Evolutionary conservation across 2,888 invertebrate species (phyloP).

Genomic region (Elaeidobius kamerunicus): DNA sequence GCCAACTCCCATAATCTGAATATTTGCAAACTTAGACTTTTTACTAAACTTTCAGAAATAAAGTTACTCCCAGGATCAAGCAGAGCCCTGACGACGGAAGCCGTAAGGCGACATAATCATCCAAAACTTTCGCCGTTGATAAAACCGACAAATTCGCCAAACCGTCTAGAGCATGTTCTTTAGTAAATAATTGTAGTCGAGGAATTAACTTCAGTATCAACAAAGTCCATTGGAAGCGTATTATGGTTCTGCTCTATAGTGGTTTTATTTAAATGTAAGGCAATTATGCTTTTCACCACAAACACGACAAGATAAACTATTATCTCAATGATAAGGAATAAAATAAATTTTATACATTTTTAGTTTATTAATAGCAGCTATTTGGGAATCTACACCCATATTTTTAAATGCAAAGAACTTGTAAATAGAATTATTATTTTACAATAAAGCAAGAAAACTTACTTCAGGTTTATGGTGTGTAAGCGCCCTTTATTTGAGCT

Average conservation of each 20-base stretch:
- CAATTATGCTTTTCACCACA: neutral
- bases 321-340: neutral
- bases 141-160: constrained; percentile 1
- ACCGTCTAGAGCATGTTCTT: neutral
- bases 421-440: neutral
- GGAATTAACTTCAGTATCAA: neutral
- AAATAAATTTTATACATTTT: neutral
- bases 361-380: neutral
- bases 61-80: constrained; percentile 24
- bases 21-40: constrained; percentile 8
- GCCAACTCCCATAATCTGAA: constrained; percentile 8
- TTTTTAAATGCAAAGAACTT: neutral
- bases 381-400: neutral
- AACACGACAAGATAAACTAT: neutral
- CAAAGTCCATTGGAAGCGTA: neutral
- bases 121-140: constrained; percentile 1
- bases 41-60: constrained; percentile 12
- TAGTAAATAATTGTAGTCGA: neutral
- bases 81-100: constrained; percentile 2
- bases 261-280: neutral
- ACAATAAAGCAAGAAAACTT: neutral
- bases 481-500: neutral
- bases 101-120: constrained; percentile 4
- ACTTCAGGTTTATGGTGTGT: neutral
- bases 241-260: neutral